Conservation (phyloP, 2,113 vertebrate genomes). For the Noturus placidus region DNA sequence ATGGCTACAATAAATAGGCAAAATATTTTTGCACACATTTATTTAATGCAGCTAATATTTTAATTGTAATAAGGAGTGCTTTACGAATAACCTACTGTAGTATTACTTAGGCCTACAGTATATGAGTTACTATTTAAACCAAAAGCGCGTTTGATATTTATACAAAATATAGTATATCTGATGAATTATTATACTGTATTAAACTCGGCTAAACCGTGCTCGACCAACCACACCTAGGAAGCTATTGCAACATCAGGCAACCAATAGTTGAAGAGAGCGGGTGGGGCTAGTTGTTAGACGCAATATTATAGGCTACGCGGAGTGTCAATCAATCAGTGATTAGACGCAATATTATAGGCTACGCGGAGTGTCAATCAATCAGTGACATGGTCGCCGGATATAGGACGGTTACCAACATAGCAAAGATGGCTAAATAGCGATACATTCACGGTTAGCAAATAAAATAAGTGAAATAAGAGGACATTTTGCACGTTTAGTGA, state of each 20-base stretch:
- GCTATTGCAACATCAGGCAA: background rate
- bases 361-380: background rate
- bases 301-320: background rate
- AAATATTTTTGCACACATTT: background rate
- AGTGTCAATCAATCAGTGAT: background rate
- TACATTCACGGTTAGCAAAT: background rate
- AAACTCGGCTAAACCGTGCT: background rate
- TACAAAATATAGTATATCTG: too few species aligned
- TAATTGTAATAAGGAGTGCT: background rate
- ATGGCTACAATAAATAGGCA: background rate
- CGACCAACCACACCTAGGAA: background rate
- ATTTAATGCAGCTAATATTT: background rate
- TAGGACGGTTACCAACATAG: background rate
- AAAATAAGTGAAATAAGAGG: too few species aligned
- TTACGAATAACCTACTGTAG: background rate
- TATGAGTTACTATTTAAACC: too few species aligned
- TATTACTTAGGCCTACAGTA: too few species aligned
- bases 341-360: too few species aligned
- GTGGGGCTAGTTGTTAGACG: background rate
- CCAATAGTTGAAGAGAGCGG: background rate
- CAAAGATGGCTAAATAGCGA: conserved; percentile 11
- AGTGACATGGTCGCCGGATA: background rate
- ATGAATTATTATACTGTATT: background rate
- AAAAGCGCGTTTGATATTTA: background rate
- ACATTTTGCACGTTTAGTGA: background rate